These are phyloP conservation scores for Drosophila kohkoa DNA, from an alignment of 1,140 invertebrate species.

Conservation along the genomic window DNA sequence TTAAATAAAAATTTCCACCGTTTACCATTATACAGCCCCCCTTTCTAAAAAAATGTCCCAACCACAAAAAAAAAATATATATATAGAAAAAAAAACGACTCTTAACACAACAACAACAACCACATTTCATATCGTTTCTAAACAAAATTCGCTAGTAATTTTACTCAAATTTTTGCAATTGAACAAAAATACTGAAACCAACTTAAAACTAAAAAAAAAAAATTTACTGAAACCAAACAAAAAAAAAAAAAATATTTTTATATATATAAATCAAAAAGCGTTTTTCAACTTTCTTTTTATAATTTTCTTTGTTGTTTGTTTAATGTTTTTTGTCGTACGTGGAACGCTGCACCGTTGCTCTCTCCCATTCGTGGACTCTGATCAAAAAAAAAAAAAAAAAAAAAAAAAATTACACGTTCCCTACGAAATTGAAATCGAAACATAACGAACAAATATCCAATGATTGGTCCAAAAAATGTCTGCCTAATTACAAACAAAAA, in stretches of 20 bases:
- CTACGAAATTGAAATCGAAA: constrained; percentile 53
- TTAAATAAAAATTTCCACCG: constrained; percentile 23
- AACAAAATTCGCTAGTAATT: constrained; percentile 59
- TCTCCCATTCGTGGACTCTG: constrained; percentile 73
- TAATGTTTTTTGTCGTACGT: constrained; percentile 86
- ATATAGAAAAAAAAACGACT: constrained; percentile 37
- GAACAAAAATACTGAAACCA: constrained; percentile 41
- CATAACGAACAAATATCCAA: constrained; percentile 56
- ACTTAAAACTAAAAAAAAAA: constrained; percentile 40
- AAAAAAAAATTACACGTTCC: constrained; percentile 64
- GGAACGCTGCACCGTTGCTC: constrained; percentile 85
- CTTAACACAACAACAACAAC: constrained; percentile 76
- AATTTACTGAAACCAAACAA: constrained; percentile 35
- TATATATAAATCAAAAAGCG: constrained; percentile 62
- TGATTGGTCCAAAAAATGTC: constrained; percentile 72
- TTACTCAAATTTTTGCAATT: constrained; percentile 25
- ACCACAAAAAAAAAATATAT: constrained; percentile 7
- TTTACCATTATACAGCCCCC: constrained; percentile 27
- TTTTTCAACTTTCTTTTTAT: constrained; percentile 79
- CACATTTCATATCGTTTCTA: constrained; percentile 81
- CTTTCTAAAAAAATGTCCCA: constrained; percentile 19
- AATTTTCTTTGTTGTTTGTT: constrained; percentile 83
- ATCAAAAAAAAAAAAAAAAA: constrained; percentile 36
- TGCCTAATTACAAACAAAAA: constrained; percentile 33
- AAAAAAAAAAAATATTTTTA: constrained; percentile 25